Base-by-base conservation (phyloP, 2,888 invertebrate genomes). In the Tribolium freemani region DNA sequence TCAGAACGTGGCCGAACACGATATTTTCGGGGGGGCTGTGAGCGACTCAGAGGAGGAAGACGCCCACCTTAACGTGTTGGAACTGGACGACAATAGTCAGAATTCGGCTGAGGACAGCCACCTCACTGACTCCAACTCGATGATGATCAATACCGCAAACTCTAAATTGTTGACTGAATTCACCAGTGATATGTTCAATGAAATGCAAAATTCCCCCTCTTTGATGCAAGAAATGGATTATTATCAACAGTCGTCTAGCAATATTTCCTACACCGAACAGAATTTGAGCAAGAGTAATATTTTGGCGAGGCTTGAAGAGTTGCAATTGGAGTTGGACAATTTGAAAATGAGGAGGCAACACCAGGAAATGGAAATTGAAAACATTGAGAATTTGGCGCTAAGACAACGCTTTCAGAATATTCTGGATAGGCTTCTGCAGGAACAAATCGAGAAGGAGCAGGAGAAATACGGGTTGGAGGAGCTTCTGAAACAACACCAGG, bases 1-100 rank as follows among this genome's bases (percentile, higher is more conserved):
- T 72, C 81, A 81, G 71, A 84, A 83, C 82, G 87, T 87, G 83
- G 92, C 91, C 57, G 94, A 93, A 80, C 93, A 93, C 79, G 96
- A 96, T 79, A 95, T 97, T 82, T 98, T 98, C 87, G 98, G 97
- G 30, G 97, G 96, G 76, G 93, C 95, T 30, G 93, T 97, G 0
- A 96, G 96, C 82, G 96, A 97, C 79, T 96, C 96, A 44, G 96
- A 96, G 77, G 94, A 94, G 72, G 91, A 91, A 77, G 92, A 92
- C 70, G 88, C 89, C 10, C 90, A 87, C 81, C 90, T 91, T 16
- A 93, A 93, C 85, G 91, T 93, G 2, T 87, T 92, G 83, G 95
- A 95, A 82, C 88, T 95, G 76, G 96, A 95, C 80, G 96, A 96
- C 79, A 92, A 89, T 26, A 94, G 94, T 76, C 90, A 91, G 53